Conservation (phyloP, 2,888 invertebrate genomes). For the Lissonota sp. region DNA sequence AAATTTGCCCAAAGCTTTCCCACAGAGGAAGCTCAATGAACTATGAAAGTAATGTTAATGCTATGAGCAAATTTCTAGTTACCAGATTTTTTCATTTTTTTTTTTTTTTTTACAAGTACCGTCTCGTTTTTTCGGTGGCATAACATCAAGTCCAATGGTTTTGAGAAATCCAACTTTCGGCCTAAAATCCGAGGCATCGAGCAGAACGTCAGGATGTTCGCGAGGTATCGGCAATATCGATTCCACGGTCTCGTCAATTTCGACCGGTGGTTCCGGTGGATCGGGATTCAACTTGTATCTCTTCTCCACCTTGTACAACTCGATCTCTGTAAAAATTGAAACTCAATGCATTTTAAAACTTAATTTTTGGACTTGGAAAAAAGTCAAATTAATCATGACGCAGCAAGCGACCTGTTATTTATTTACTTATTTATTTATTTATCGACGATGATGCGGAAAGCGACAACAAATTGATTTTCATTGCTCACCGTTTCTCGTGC, state of each 20-base stretch:
- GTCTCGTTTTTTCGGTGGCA: constrained; percentile 86
- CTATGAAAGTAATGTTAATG: no score
- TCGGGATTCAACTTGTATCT: constrained; percentile 85
- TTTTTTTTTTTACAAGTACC: constrained; percentile 82
- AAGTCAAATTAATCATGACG: background rate
- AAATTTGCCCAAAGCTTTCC: no score
- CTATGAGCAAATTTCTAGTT: no score
- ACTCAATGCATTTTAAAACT: background rate
- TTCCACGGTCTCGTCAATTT: constrained; percentile 78
- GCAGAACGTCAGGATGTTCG: constrained; percentile 84
- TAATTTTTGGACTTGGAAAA: constrained; percentile 14
- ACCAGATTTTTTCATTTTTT: no score
- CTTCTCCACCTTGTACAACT: constrained; percentile 87
- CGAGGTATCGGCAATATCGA: constrained; percentile 85
- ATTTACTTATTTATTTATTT: constrained; percentile 50
- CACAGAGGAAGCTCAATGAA: no score
- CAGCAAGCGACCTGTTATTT: constrained; percentile 11
- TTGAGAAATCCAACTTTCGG: constrained; percentile 87
- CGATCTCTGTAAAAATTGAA: constrained; percentile 84
- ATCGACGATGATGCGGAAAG: constrained; percentile 12
- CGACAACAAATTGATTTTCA: constrained; percentile 18
- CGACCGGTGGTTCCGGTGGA: constrained; percentile 84
- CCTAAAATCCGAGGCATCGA: constrained; percentile 84
- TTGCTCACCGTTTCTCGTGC: constrained; percentile 86
- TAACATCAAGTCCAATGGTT: constrained; percentile 86